Percentiles rank a stretch among this genome's conserved stretches.
Evolutionary conservation across 1,140 invertebrate species (phyloP).

Genomic region (Zaprionus vittiger): DNA sequence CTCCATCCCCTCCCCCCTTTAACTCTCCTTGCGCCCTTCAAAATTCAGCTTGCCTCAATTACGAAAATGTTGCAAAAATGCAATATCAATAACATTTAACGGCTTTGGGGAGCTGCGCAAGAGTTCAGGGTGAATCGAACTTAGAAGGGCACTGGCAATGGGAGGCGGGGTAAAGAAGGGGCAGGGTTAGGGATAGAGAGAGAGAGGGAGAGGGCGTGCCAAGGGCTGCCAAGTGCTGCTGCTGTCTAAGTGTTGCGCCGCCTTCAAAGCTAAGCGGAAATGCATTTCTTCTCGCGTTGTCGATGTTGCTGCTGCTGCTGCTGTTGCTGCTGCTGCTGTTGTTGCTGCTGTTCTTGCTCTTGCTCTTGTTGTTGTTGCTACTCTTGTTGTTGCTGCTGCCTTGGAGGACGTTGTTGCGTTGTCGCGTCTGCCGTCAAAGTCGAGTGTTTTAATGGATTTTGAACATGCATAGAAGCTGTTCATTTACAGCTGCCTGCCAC

Average conservation of each 20-base stretch:
- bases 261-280: slow-evolving; percentile 79
- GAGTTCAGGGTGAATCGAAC: neutral
- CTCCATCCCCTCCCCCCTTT: neutral
- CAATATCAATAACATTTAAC: slow-evolving; percentile 81
- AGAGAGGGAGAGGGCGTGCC: slow-evolving; percentile 1
- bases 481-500: slow-evolving; percentile 25
- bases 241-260: slow-evolving; percentile 69
- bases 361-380: too few relatives aligned
- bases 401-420: slow-evolving; percentile 53
- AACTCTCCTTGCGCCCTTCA: neutral
- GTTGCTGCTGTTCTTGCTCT: too few relatives aligned
- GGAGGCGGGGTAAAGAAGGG: neutral
- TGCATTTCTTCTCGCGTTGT: slow-evolving; percentile 55
- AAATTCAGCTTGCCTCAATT: slow-evolving; percentile 56
- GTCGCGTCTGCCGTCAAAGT: slow-evolving; percentile 62
- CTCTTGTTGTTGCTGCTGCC: neutral
- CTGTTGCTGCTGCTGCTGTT: too few relatives aligned
- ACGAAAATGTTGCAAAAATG: slow-evolving; percentile 73
- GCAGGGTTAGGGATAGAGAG: too few relatives aligned
- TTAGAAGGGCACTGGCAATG: neutral
- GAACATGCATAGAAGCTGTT: slow-evolving; percentile 48
- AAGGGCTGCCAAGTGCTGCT: slow-evolving; percentile 49
- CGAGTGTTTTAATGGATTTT: slow-evolving; percentile 81
- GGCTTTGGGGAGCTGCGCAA: slow-evolving; percentile 8
- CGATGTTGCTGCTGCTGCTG: neutral